Percentiles rank a stretch among this genome's conserved stretches.
Evolutionary conservation across 1,140 invertebrate genomes (phyloP).

Genomic region (Temnothorax longispinosus): DNA sequence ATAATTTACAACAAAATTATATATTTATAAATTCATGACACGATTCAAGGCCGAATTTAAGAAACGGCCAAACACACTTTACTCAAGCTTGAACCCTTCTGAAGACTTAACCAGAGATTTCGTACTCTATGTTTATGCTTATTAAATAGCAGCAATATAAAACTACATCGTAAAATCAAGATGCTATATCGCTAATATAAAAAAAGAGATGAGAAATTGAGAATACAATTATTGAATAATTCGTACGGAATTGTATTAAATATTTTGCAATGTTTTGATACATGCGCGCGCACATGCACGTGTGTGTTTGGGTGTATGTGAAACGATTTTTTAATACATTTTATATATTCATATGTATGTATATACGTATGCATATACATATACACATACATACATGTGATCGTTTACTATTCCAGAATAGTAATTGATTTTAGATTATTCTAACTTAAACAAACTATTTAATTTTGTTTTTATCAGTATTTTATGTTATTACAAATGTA

Average conservation of each 20-base stretch:
- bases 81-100: not conserved
- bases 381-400: constrained; percentile 54
- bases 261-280: not conserved
- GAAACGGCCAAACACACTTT: constrained; percentile 1
- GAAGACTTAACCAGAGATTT: not conserved
- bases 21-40: not conserved
- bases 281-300: too few relatives aligned
- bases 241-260: not conserved
- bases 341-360: constrained; percentile 59
- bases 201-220: not conserved
- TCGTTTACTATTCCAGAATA: constrained; percentile 68
- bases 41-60: not conserved
- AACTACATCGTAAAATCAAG: not conserved
- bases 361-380: constrained; percentile 52
- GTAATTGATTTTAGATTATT: constrained; percentile 62
- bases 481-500: constrained; percentile 43
- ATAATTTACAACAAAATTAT: not conserved
- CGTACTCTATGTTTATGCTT: not conserved
- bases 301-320: not conserved
- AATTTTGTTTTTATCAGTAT: constrained; percentile 66
- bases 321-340: constrained; percentile 11
- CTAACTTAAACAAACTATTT: constrained; percentile 68
- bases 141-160: not conserved
- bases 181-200: not conserved
- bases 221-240: constrained; percentile 21